Conservation (phyloP, 1,140 invertebrate species). For the Formica selysi region DNA sequence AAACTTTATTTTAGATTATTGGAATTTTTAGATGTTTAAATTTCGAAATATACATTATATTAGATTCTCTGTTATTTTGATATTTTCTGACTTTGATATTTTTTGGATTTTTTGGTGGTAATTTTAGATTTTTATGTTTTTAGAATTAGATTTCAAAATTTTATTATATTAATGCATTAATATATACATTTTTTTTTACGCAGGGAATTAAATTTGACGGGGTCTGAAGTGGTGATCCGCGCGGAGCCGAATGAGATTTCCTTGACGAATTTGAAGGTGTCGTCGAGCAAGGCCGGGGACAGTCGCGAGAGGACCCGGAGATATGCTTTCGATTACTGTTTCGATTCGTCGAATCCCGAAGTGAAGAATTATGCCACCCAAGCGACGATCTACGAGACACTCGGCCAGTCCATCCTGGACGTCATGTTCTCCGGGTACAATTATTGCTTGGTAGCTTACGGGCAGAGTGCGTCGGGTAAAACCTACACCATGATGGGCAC, state of each 20-base stretch:
- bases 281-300: slow-evolving; percentile 88
- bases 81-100: background rate
- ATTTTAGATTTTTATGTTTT: background rate
- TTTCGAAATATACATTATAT: background rate
- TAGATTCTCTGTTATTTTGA: background rate
- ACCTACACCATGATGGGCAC: slow-evolving; percentile 92
- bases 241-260: slow-evolving; percentile 75
- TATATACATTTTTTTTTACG: slow-evolving; percentile 21
- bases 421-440: slow-evolving; percentile 88
- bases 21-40: background rate
- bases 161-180: background rate
- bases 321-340: slow-evolving; percentile 91
- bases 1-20: background rate
- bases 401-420: slow-evolving; percentile 89
- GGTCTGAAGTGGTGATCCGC: slow-evolving; percentile 76
- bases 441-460: slow-evolving; percentile 91
- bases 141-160: background rate
- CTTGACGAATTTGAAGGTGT: slow-evolving; percentile 87
- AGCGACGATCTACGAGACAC: slow-evolving; percentile 89
- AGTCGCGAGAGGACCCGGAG: slow-evolving; percentile 89
- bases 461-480: slow-evolving; percentile 93
- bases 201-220: slow-evolving; percentile 78
- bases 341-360: slow-evolving; percentile 87
- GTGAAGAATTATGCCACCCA: slow-evolving; percentile 88
- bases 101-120: background rate